These are phyloP conservation scores for Lordiphosa clarofinis DNA, from an alignment of 1,140 invertebrate species.

Conservation along the genomic window DNA sequence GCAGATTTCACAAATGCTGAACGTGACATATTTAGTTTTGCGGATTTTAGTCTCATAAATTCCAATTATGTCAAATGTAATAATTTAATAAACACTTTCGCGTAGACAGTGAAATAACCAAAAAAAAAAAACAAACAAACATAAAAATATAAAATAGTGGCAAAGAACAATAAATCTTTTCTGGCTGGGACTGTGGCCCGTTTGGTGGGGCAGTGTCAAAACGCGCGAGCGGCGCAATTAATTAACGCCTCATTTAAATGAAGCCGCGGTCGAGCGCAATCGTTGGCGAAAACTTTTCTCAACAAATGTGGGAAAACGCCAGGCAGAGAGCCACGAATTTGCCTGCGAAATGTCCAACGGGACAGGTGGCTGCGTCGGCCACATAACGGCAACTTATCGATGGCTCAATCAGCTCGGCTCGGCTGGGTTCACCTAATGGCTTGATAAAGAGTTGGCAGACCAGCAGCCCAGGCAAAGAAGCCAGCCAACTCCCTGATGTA, in stretches of 20 bases:
- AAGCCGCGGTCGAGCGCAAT: slow-evolving; percentile 47
- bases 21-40: slow-evolving; percentile 24
- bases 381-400: slow-evolving; percentile 55
- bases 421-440: slow-evolving; percentile 60
- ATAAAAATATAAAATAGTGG: slow-evolving; percentile 29
- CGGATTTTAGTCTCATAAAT: slow-evolving; percentile 60
- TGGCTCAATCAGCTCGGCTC: slow-evolving; percentile 56
- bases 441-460: slow-evolving; percentile 64
- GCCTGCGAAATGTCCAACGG: slow-evolving; percentile 18
- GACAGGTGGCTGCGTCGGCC: slow-evolving; percentile 9
- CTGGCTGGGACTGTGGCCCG: slow-evolving; percentile 10
- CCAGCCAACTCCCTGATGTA: slow-evolving; percentile 70
- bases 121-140: slow-evolving; percentile 17
- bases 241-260: slow-evolving; percentile 77
- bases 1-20: slow-evolving; percentile 17
- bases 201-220: slow-evolving; percentile 49
- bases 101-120: slow-evolving; percentile 39
- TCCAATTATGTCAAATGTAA: slow-evolving; percentile 79
- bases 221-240: slow-evolving; percentile 69
- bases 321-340: slow-evolving; percentile 6
- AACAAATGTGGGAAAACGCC: slow-evolving; percentile 63
- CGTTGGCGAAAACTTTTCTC: slow-evolving; percentile 36
- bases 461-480: background rate
- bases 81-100: slow-evolving; percentile 79
- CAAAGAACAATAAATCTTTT: slow-evolving; percentile 60